Percentiles rank a stretch among this genome's conserved stretches.
phyloP scores from a whole-genome alignment of 2,797 vertebrate genomes.

The Rhabdomys pumilio region DNA sequence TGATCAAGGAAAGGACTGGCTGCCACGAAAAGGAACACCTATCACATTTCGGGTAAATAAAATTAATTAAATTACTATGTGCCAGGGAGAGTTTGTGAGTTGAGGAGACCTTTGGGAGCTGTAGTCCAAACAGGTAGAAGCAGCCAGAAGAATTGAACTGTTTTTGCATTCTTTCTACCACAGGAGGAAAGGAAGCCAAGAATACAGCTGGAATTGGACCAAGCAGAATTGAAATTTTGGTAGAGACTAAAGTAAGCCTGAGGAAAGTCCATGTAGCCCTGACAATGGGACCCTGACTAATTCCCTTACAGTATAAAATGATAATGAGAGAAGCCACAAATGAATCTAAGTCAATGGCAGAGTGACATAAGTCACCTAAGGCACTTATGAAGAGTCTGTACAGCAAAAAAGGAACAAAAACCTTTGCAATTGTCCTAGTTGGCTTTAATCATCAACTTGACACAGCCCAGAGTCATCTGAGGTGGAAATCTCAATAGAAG shows the following conservation, averaged over 20 bases:
- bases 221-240: slow-evolving; percentile 34
- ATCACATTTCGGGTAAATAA: slow-evolving; percentile 45
- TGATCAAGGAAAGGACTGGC: not conserved
- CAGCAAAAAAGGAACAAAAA: not conserved
- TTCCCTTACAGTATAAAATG: not conserved
- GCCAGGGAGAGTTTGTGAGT: not conserved
- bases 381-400: not conserved
- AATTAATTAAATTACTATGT: slow-evolving; percentile 49
- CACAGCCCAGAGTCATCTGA: not conserved
- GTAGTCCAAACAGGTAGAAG: slow-evolving; percentile 51
- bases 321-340: not conserved
- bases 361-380: slow-evolving; percentile 6
- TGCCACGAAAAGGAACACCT: not conserved
- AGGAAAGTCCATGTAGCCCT: slow-evolving; percentile 15
- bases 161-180: slow-evolving; percentile 58
- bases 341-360: not conserved
- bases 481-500: not conserved
- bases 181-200: slow-evolving; percentile 68
- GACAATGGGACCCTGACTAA: not conserved
- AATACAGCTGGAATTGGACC: slow-evolving; percentile 68
- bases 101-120: slow-evolving; percentile 58
- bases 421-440: not conserved
- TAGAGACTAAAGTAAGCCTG: not conserved
- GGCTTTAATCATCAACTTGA: not conserved
- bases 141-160: slow-evolving; percentile 2